Base-by-base conservation (phyloP, 2,797 vertebrate genomes). In the Gastrophryne carolinensis region DNA sequence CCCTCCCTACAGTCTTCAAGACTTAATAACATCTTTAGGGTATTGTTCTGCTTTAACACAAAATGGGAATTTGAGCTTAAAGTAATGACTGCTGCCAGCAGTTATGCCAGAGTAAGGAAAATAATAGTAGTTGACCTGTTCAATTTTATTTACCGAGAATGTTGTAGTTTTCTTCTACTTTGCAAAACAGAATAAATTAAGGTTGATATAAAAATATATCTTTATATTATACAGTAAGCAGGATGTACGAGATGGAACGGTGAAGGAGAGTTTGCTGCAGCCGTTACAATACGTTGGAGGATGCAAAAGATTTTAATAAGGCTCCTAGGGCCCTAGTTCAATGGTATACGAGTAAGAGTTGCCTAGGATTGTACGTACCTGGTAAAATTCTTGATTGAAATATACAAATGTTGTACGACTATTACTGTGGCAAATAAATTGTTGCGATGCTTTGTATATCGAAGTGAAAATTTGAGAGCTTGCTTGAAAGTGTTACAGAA, bases 261-360 rank as follows among this genome's bases (percentile, higher is more conserved):
- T 19, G 23, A 63, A 5, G 4, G 34, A 19, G 37, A 1, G 27
- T 29, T 6, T 29, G 37, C 11, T 63, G 4, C 24, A 13, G 39
- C 11, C 39, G 44, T 67, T 54, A 53, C 23, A 53, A 67, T 67
- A 32, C 30, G 35, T 54, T 67, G 24, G 23, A 67, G 32, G 12
- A 54, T 53, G 8, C 26, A 29, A 27, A 26, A 54, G 64, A 53
- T 67, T 67, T 67, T 67, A 67, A 67, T 67, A 67, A 67, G 64
- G 49, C 64, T 35, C 64, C 26, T n/a, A 53, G 64, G 47, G 49
- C 49, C 52, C 15, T 12, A 23, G 29, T 50, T 54, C 21, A 19
- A 37, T n/a, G 13, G 32, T 11, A 63, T 44, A n/a, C 27, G 19
- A 67, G 64, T 8, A 8, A 53, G 37, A 47, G 26, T 52, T 34